Evolutionary conservation across 2,113 vertebrate species (phyloP).

Genomic region (Petrocephalus microphthalmus): DNA sequence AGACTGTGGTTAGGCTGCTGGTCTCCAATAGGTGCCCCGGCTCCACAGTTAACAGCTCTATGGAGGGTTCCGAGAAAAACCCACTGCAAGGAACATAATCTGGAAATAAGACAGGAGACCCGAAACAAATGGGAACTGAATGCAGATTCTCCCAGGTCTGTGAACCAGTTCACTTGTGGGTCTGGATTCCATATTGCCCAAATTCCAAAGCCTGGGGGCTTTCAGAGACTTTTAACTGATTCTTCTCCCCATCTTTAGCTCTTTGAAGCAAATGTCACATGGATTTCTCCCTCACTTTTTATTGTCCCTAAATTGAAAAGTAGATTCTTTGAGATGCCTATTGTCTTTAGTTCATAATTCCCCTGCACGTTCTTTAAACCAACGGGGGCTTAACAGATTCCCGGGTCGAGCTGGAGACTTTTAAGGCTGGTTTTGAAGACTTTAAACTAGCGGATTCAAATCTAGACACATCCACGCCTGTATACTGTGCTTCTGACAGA

Average conservation of each 20-base stretch:
- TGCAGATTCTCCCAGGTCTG: not conserved
- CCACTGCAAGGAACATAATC: not conserved
- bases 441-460: slow-evolving; percentile 12
- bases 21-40: not conserved
- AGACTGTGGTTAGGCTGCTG: not conserved
- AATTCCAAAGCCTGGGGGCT: not conserved
- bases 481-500: not conserved
- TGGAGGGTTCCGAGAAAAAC: not conserved
- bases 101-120: not conserved
- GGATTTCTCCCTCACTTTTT: slow-evolving; percentile 11
- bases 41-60: not conserved
- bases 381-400: not conserved
- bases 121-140: not conserved
- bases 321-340: not conserved
- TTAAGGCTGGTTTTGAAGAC: slow-evolving; percentile 4
- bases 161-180: not conserved
- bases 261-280: slow-evolving; percentile 23
- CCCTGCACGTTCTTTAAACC: not conserved
- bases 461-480: not conserved
- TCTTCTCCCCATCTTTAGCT: not conserved
- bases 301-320: slow-evolving; percentile 17
- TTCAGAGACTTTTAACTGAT: slow-evolving; percentile 4
- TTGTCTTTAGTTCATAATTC: slow-evolving; percentile 17
- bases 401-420: not conserved
- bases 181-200: not conserved